These are phyloP conservation scores for Ochropleura plecta DNA, from an alignment of 2,888 invertebrate genomes.

Conservation along the genomic window DNA sequence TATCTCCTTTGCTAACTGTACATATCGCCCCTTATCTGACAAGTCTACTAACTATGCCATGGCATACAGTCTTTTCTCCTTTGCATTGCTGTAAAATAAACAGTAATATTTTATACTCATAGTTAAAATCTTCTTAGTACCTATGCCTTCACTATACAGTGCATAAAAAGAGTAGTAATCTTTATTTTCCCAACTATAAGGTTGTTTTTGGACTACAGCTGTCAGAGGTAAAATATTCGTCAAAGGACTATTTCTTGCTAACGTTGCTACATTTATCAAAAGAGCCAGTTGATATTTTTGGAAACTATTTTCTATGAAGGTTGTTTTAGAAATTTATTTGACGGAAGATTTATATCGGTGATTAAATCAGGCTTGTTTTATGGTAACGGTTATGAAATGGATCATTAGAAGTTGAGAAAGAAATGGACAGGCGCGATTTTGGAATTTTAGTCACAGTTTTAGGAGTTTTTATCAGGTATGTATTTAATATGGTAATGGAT, in stretches of 20 bases:
- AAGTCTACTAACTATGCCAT: slow-evolving; percentile 56
- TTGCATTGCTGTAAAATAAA: not conserved
- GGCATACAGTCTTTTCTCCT: slow-evolving; percentile 4
- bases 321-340: slow-evolving; percentile 38
- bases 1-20: too few species aligned
- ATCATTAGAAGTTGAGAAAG: not conserved
- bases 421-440: not conserved
- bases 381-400: slow-evolving; percentile 13
- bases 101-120: not conserved
- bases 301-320: slow-evolving; percentile 44
- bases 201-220: not conserved
- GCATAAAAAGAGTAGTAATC: not conserved
- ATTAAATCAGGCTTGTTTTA: slow-evolving; percentile 33
- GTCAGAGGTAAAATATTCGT: not conserved
- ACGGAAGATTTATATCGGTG: slow-evolving; percentile 32
- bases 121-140: not conserved
- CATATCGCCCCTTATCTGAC: slow-evolving; percentile 66
- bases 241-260: not conserved
- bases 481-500: not conserved
- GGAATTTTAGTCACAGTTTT: not conserved
- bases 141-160: not conserved
- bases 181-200: not conserved
- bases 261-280: slow-evolving; percentile 53
- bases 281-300: slow-evolving; percentile 47
- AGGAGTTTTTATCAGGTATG: not conserved